Evolutionary conservation across 2,113 vertebrate genomes (phyloP).

Genomic region (Chamaea fasciata): DNA sequence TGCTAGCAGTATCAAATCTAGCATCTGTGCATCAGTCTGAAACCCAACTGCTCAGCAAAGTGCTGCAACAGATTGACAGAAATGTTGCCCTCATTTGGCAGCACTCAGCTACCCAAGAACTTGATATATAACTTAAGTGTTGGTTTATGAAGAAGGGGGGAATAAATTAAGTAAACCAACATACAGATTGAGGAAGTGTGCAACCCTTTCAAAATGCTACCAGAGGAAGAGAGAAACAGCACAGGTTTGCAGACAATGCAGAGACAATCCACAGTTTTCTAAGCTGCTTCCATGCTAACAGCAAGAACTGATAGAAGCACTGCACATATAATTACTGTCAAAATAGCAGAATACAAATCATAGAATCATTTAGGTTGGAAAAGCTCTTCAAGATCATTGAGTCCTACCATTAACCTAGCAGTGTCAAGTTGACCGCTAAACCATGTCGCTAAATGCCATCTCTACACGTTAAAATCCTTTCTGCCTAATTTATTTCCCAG

Average conservation of each 20-base stretch:
- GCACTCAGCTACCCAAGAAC: neutral
- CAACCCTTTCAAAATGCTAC: neutral
- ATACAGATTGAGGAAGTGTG: neutral
- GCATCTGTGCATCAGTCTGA: neutral
- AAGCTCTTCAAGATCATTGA: neutral
- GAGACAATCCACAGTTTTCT: neutral
- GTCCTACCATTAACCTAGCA: neutral
- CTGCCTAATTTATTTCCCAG: neutral
- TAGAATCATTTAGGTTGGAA: neutral
- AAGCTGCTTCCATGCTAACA: neutral
- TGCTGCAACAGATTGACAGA: neutral
- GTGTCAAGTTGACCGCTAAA: neutral
- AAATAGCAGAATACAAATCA: neutral
- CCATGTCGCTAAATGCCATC: neutral
- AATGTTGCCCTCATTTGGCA: neutral
- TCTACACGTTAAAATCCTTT: neutral
- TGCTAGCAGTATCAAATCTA: neutral
- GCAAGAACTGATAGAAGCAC: neutral
- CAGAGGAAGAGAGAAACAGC: neutral
- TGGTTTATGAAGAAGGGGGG: accelerated
- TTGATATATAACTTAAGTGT: neutral
- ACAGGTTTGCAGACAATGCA: neutral
- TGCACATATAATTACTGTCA: neutral
- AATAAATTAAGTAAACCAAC: neutral
- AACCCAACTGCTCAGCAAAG: neutral